phyloP scores from a whole-genome alignment of 2,113 vertebrate genomes.

The Nymphicus hollandicus region DNA sequence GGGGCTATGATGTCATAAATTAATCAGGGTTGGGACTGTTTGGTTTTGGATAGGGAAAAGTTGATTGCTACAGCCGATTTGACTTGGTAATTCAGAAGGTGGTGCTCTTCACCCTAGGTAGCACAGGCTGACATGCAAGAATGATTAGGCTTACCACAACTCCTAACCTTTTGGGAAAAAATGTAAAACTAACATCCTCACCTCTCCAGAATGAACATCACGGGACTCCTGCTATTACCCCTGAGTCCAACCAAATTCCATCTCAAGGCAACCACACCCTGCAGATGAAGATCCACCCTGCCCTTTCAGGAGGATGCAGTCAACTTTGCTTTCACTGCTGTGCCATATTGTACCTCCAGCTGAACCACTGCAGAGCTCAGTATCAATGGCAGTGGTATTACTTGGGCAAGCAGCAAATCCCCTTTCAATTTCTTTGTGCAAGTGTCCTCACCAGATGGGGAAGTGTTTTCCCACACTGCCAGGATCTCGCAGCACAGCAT shows the following conservation, averaged over 20 bases:
- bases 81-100: conserved; percentile 58
- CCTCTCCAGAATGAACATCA: not conserved
- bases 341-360: not conserved
- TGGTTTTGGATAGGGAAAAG: conserved; percentile 21
- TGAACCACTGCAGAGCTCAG: not conserved
- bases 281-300: conserved; percentile 29
- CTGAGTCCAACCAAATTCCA: conserved; percentile 12
- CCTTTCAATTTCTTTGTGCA: not conserved
- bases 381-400: not conserved
- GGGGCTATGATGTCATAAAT: conserved; percentile 31
- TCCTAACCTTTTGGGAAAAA: conserved; percentile 11
- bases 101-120: conserved; percentile 52
- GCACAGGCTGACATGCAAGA: not conserved
- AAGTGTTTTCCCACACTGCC: not conserved
- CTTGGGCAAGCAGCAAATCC: not conserved
- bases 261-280: conserved; percentile 4
- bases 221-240: not conserved
- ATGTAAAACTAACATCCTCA: conserved; percentile 29
- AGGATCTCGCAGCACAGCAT: not conserved
- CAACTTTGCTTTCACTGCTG: not conserved
- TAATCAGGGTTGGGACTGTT: conserved; percentile 36
- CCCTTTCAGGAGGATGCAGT: not conserved
- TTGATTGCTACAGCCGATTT: conserved; percentile 35
- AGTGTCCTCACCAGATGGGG: not conserved
- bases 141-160: not conserved